Conservation (phyloP, 2,113 vertebrate species). For the Zapus hudsonius region DNA sequence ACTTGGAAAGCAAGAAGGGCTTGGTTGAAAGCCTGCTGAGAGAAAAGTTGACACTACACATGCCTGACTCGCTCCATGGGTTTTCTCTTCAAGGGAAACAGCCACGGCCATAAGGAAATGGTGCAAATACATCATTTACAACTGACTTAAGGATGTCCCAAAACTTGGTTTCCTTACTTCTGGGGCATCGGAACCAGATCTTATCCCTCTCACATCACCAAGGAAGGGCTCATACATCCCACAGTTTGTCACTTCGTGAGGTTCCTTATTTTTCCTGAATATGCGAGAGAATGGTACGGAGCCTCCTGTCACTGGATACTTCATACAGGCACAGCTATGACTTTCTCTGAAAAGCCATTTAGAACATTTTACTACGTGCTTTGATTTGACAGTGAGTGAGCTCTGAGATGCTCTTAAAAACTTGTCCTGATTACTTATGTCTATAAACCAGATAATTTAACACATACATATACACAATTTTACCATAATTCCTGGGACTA, state of each 20-base stretch:
- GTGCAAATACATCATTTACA: background rate
- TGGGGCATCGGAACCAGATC: background rate
- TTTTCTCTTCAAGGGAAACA: slow-evolving; percentile 20
- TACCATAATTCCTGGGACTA: slow-evolving; percentile 12
- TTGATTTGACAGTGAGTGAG: background rate
- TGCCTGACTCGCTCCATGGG: background rate
- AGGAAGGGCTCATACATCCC: background rate
- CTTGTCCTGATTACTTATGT: background rate
- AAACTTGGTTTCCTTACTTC: background rate
- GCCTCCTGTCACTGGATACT: background rate
- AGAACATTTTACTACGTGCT: background rate
- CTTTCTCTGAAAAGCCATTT: background rate
- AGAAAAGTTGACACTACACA: background rate
- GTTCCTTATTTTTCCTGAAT: slow-evolving; percentile 32
- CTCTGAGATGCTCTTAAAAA: background rate
- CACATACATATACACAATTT: slow-evolving; percentile 23
- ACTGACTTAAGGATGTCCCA: background rate
- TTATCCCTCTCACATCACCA: background rate
- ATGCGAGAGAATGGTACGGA: slow-evolving; percentile 4
- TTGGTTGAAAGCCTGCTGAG: background rate
- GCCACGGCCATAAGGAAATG: background rate
- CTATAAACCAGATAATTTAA: slow-evolving; percentile 45
- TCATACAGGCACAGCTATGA: background rate
- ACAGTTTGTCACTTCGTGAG: slow-evolving; percentile 14
- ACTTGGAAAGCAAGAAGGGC: slow-evolving; percentile 11